These are phyloP conservation scores for Dromaius novaehollandiae DNA, from an alignment of 2,113 vertebrate genomes.

Conservation along the genomic window DNA sequence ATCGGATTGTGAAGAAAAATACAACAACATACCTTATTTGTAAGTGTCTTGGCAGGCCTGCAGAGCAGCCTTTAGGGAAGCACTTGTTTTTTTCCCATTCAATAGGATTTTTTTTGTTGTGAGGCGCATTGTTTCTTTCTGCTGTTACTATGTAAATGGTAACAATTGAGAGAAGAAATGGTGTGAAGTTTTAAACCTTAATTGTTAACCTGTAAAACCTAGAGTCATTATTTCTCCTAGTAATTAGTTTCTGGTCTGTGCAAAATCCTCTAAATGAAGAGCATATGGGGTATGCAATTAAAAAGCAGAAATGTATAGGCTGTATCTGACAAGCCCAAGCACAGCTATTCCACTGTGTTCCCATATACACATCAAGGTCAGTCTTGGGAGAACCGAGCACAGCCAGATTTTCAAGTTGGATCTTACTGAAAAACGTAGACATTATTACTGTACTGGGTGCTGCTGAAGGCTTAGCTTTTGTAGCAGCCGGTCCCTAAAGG, in stretches of 20 bases:
- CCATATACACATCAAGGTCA: background rate
- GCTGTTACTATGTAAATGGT: background rate
- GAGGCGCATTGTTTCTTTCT: background rate
- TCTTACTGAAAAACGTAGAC: background rate
- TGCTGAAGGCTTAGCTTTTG: background rate
- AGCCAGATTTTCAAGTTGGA: background rate
- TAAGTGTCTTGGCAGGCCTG: conserved; percentile 25
- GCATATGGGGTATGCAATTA: background rate
- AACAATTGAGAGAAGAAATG: background rate
- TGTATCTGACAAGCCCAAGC: background rate
- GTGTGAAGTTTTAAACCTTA: background rate
- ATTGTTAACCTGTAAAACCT: background rate
- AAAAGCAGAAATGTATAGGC: background rate
- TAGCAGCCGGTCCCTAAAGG: background rate
- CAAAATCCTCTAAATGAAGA: background rate
- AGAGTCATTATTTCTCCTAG: background rate
- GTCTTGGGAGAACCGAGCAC: background rate
- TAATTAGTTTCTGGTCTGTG: background rate
- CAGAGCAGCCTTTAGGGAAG: conserved; percentile 6
- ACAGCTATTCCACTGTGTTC: background rate
- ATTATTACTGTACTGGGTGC: background rate
- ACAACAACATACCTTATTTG: conserved; percentile 18
- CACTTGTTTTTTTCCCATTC: background rate
- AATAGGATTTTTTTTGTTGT: background rate
- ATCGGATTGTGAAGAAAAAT: background rate